phyloP scores from a whole-genome alignment of 2,888 invertebrate species.

The Poecilobothrus nobilitatus region DNA sequence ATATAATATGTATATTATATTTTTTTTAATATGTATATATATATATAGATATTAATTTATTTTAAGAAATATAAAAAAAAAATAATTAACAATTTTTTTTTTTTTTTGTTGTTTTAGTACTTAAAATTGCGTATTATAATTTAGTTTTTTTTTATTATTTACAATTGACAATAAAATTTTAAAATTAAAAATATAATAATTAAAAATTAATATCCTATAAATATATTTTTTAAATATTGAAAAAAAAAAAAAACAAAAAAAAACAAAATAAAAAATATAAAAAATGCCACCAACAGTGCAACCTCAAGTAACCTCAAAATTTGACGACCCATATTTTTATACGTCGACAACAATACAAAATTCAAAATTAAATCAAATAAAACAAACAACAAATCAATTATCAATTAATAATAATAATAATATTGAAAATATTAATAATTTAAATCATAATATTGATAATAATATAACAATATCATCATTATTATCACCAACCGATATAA shows the following conservation, averaged over 20 bases:
- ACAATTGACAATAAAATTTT: background rate
- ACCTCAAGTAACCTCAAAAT: slow-evolving; percentile 3
- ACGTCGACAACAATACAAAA: background rate
- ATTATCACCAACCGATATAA: background rate
- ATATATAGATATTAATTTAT: background rate
- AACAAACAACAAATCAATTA: background rate
- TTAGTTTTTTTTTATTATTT: no score
- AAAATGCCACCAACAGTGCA: background rate
- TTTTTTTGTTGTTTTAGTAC: no score
- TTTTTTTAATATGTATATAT: background rate
- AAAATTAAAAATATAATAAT: background rate
- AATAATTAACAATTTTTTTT: background rate
- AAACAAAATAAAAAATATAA: background rate
- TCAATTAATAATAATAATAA: background rate
- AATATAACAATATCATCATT: background rate
- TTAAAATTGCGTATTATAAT: background rate
- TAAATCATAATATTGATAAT: background rate
- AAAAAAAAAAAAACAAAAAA: background rate
- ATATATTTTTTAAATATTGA: background rate
- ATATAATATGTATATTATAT: no score
- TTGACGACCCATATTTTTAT: slow-evolving; percentile 6
- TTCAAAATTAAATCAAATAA: background rate
- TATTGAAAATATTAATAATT: background rate
- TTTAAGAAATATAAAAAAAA: background rate
- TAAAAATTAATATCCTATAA: background rate